A percentile compares a stretch with the other conserved stretches of the same genome.
These are phyloP conservation scores for Tamandua tetradactyla DNA, from an alignment of 2,797 vertebrate species.

Conservation along the genomic window DNA sequence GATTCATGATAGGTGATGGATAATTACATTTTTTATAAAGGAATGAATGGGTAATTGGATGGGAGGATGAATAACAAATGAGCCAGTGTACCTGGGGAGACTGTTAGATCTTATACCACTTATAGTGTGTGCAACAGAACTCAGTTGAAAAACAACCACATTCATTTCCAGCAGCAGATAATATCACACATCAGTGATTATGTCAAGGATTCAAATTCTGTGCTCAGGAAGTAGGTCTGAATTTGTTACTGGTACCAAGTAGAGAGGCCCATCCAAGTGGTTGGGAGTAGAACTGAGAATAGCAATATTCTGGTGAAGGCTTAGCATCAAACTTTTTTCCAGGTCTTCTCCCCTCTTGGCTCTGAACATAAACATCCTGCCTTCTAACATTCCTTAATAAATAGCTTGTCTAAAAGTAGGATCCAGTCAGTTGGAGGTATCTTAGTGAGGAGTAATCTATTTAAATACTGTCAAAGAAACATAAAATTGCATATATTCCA, in stretches of 20 bases:
- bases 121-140: not conserved
- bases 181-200: not conserved
- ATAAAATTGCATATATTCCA: slow-evolving; percentile 2
- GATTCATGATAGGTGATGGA: not conserved
- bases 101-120: not conserved
- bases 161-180: not conserved
- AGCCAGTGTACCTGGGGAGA: not conserved
- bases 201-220: not conserved
- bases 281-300: not conserved
- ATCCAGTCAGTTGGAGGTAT: not conserved
- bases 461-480: slow-evolving; percentile 27
- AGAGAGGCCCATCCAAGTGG: not conserved
- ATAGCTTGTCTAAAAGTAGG: not conserved
- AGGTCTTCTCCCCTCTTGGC: not conserved
- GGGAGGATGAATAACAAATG: not conserved
- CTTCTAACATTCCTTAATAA: not conserved
- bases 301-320: not conserved
- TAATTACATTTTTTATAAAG: not conserved
- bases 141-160: not conserved
- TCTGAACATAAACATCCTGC: not conserved
- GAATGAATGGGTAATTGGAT: too few species aligned
- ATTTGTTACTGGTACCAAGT: not conserved
- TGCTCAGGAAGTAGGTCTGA: not conserved
- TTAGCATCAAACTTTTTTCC: not conserved
- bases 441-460: not conserved